Evolutionary conservation across 2,888 invertebrate genomes (phyloP), one percentile per base, ranked within the genome.

Genomic region (Smittia aterrima): DNA sequence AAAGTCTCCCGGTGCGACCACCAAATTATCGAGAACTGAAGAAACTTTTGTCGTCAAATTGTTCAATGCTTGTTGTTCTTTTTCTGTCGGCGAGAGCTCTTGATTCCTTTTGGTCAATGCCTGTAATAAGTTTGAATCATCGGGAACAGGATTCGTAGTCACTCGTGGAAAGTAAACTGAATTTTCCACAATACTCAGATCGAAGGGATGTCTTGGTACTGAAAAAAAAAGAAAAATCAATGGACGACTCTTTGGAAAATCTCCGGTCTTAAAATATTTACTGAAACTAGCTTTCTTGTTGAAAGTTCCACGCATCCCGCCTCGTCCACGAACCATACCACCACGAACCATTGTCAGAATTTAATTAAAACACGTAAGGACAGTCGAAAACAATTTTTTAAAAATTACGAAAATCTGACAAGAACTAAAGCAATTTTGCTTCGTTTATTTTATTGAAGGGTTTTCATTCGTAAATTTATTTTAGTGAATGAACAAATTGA

Each of bases 21-120:
- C 95, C 20, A 98, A 84, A 81, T 95, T 96, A 81, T 98, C 98
- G 74, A 98, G 85, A 25, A 96, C 95, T 0, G 91, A 90, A 81
- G 96, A 96, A n/a, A 98, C 89, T 83, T 97, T 96, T 0, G 96
- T 95, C 38, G 98, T 95, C 18, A 99, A 87, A 83, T 95, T 96
- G 32, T 95, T 88, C 72, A 98, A 92, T 0, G 96, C 91, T 0
- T 96, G 92, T 83, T 97, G 96, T 79, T 98, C 98, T 1, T 90
- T 88, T 0, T 96, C 89, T 0, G 94, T 89, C 0, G 98, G 98
- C 66, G 95, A 94, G 75, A 99, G 86, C 81, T 98, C 97, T 25
- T 91, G 87, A 80, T 97, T 96, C 41, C 97, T 87, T 81, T 98
- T 97, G 62, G 98, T 84, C 0, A 98, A 85, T 0, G 96, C 96